Conservation (phyloP, 2,888 invertebrate species). For the Andrena praecox region DNA sequence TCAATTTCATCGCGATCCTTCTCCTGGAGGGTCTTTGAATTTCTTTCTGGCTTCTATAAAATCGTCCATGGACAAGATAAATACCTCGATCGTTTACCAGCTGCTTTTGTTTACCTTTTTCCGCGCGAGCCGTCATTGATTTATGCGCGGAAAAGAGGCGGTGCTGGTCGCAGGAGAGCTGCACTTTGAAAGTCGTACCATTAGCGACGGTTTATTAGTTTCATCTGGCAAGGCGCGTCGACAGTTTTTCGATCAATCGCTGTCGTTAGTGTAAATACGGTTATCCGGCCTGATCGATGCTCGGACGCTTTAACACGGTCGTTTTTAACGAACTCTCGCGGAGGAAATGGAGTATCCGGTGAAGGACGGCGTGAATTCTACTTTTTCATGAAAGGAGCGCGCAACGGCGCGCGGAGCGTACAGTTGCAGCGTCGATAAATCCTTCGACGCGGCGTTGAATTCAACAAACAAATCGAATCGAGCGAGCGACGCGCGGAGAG, state of each 20-base stretch:
- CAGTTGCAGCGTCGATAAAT: conserved; percentile 42
- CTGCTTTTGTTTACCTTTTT: background rate
- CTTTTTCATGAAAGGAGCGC: background rate
- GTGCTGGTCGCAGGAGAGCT: background rate
- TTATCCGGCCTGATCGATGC: conserved; percentile 59
- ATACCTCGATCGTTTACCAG: background rate
- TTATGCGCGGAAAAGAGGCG: background rate
- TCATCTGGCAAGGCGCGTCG: conserved; percentile 27
- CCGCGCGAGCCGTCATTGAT: background rate
- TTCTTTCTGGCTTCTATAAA: too few species aligned
- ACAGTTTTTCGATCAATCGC: conserved; percentile 54
- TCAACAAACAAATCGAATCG: conserved; percentile 41
- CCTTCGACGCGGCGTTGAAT: conserved; percentile 44
- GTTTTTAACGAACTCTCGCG: conserved; percentile 60
- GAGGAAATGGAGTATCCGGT: conserved; percentile 57
- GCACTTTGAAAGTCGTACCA: background rate
- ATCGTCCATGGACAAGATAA: background rate
- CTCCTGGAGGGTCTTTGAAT: background rate
- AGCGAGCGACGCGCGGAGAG: conserved; percentile 25
- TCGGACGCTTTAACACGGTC: conserved; percentile 55
- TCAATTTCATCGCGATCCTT: background rate
- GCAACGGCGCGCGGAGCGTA: background rate
- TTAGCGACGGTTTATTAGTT: conserved; percentile 48
- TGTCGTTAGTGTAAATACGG: conserved; percentile 55
- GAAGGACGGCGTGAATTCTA: conserved; percentile 35